Conservation (phyloP, 1,140 invertebrate species). For the Lordiphosa mommai region DNA sequence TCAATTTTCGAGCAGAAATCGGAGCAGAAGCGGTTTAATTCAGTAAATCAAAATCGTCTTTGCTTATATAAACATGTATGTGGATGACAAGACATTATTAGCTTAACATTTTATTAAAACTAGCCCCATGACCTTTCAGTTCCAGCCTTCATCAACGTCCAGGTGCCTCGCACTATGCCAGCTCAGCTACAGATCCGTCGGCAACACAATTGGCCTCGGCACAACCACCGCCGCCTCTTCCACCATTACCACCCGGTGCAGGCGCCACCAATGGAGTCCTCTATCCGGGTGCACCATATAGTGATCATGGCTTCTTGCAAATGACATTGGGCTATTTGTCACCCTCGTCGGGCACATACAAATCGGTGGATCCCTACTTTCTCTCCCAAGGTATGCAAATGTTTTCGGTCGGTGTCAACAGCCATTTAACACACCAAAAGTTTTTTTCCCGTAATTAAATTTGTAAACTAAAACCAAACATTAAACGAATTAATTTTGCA, state of each 20-base stretch:
- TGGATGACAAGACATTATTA: too few species aligned
- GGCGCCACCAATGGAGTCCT: conserved; percentile 45
- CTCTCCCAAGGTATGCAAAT: conserved; percentile 83
- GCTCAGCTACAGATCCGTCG: conserved; percentile 61
- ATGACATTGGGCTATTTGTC: conserved; percentile 84
- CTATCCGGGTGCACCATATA: conserved; percentile 80
- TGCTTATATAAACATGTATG: too few species aligned
- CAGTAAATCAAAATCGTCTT: too few species aligned
- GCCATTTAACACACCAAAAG: conserved; percentile 63
- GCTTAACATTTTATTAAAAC: too few species aligned
- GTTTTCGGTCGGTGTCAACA: conserved; percentile 17
- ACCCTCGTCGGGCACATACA: conserved; percentile 82
- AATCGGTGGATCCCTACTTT: conserved; percentile 85
- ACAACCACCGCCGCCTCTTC: conserved; percentile 86
- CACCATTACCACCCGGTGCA: conserved; percentile 50
- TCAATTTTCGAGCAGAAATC: too few species aligned
- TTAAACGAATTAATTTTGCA: conserved; percentile 59
- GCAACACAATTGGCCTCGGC: conserved; percentile 80
- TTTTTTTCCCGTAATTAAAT: conserved; percentile 20
- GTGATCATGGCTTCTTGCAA: conserved; percentile 82
- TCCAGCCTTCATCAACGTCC: conserved; percentile 2
- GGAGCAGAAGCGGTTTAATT: too few species aligned
- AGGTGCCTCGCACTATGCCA: not conserved
- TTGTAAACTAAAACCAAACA: conserved; percentile 23
- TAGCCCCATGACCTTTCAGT: not conserved